Conservation (phyloP, 1,140 invertebrate species). For the Cotesia typhae region DNA sequence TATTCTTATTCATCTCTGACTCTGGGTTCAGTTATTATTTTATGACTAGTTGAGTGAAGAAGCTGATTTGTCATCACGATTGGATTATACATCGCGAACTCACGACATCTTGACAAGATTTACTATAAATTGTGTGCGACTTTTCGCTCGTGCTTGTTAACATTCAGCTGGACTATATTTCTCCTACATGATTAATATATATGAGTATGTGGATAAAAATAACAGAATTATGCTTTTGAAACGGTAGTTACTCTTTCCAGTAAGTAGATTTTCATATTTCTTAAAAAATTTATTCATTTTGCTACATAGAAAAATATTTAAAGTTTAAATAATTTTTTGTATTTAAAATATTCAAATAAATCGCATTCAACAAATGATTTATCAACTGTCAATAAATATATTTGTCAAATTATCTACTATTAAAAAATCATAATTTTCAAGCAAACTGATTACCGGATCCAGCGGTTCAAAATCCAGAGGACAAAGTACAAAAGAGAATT, state of each 20-base stretch:
- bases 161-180: slow-evolving; percentile 27
- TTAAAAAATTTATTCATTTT: background rate
- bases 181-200: no score
- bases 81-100: slow-evolving; percentile 12
- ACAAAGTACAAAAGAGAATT: slow-evolving; percentile 1
- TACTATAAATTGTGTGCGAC: slow-evolving; percentile 31
- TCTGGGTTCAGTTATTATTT: background rate
- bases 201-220: no score
- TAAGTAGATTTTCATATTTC: no score
- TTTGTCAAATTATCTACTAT: no score
- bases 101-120: slow-evolving; percentile 20
- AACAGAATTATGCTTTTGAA: slow-evolving; percentile 32
- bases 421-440: no score
- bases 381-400: no score
- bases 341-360: no score
- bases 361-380: no score
- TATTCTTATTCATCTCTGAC: no score
- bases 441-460: background rate
- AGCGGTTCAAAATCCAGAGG: background rate
- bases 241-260: slow-evolving; percentile 28
- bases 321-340: no score
- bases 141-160: slow-evolving; percentile 37
- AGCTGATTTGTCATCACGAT: slow-evolving; percentile 10
- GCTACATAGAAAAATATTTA: background rate
- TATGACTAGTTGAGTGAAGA: background rate